Conservation (phyloP, 2,888 invertebrate species). For the Temnothorax unifasciatus region DNA sequence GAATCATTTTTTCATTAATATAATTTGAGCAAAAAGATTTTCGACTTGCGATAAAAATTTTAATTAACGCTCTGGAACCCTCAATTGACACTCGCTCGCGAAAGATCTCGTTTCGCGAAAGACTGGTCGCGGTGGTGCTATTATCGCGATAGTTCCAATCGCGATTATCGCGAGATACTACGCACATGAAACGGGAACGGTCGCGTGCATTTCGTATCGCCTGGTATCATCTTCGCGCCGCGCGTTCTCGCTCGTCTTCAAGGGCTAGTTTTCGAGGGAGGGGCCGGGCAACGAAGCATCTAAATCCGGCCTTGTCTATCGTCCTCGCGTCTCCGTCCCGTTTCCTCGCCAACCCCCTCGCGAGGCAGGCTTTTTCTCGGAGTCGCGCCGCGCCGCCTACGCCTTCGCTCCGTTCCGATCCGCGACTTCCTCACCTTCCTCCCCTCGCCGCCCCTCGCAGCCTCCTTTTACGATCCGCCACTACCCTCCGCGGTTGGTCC, state of each 20-base stretch:
- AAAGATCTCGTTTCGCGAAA: background rate
- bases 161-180: background rate
- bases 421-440: background rate
- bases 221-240: background rate
- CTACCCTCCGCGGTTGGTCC: conserved; percentile 4
- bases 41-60: background rate
- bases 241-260: background rate
- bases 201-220: background rate
- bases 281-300: conserved; percentile 33
- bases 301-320: conserved; percentile 49
- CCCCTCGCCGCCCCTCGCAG: background rate
- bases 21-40: background rate
- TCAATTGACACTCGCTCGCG: background rate
- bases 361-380: conserved; percentile 53
- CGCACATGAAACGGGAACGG: background rate
- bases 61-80: background rate
- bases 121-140: background rate
- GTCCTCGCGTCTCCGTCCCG: conserved; percentile 50
- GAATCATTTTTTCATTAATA: background rate
- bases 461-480: background rate
- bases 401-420: background rate
- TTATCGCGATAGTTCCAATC: background rate
- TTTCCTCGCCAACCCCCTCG: conserved; percentile 56
- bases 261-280: conserved; percentile 13
- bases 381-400: conserved; percentile 39